Conservation (phyloP, 2,888 invertebrate genomes). For the Andrena minutula region DNA sequence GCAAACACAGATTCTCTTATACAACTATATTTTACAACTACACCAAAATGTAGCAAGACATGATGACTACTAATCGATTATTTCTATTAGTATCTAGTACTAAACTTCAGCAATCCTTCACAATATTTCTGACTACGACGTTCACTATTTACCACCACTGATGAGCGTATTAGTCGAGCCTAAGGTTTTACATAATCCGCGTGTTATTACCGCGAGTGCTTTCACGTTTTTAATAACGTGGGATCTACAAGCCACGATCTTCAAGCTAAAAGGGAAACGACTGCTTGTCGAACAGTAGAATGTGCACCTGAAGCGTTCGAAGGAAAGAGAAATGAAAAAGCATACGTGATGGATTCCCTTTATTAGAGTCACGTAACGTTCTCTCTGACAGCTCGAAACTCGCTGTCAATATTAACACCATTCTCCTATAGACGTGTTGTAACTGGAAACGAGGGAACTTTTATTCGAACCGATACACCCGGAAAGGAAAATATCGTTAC, state of each 20-base stretch:
- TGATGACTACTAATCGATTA: too few species aligned
- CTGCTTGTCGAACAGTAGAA: background rate
- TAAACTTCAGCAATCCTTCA: too few species aligned
- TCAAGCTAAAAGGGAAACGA: constrained; percentile 11
- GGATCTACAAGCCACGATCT: background rate
- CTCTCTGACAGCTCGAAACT: background rate
- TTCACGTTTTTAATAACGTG: constrained; percentile 18
- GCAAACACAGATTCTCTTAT: background rate
- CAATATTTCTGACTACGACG: background rate
- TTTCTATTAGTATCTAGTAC: too few species aligned
- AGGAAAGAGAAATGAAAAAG: constrained; percentile 20
- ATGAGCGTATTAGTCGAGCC: background rate
- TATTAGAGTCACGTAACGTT: constrained; percentile 55
- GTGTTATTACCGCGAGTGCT: background rate
- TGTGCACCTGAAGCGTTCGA: background rate
- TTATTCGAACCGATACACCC: constrained; percentile 36
- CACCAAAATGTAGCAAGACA: too few species aligned
- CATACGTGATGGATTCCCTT: constrained; percentile 47
- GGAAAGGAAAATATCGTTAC: constrained; percentile 61
- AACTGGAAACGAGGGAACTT: constrained; percentile 53
- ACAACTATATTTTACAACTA: too few species aligned
- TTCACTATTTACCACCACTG: background rate
- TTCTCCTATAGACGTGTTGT: constrained; percentile 38
- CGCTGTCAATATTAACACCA: constrained; percentile 51
- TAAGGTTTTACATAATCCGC: constrained; percentile 9